These are phyloP conservation scores for Onychomys torridus DNA, from an alignment of 2,797 vertebrate genomes.

Conservation along the genomic window DNA sequence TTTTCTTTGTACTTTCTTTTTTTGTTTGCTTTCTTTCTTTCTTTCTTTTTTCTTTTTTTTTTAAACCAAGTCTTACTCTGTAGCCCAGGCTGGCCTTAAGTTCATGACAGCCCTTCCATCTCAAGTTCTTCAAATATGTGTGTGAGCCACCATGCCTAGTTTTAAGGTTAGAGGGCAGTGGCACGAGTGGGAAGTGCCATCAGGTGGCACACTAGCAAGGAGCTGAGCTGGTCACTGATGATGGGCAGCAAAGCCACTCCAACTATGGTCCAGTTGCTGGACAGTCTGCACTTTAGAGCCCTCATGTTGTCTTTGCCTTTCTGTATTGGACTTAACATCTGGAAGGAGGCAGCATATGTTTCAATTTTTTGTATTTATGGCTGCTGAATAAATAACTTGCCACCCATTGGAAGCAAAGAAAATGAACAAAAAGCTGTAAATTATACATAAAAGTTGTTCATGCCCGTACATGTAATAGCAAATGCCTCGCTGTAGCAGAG, in stretches of 20 bases:
- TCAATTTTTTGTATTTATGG: slow-evolving; percentile 57
- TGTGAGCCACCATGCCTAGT: neutral
- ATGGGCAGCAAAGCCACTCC: neutral
- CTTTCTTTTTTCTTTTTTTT: too few species aligned
- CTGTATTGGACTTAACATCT: neutral
- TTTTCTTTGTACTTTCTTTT: neutral
- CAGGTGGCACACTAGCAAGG: neutral
- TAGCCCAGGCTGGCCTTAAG: neutral
- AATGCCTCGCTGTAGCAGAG: slow-evolving; percentile 43
- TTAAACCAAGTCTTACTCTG: neutral
- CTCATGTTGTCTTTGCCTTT: neutral
- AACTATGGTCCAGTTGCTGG: neutral
- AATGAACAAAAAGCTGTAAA: slow-evolving; percentile 60
- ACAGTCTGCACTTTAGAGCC: neutral
- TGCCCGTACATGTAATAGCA: neutral
- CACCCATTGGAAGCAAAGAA: slow-evolving; percentile 42
- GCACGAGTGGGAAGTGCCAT: neutral
- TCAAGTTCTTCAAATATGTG: neutral
- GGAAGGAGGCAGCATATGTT: slow-evolving; percentile 53
- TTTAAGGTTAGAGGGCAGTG: neutral
- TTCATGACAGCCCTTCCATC: neutral
- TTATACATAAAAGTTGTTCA: slow-evolving; percentile 58
- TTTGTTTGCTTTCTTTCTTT: neutral
- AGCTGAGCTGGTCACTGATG: neutral
- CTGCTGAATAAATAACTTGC: slow-evolving; percentile 60